Base-by-base conservation (phyloP, 2,113 vertebrate genomes). In the Helogale parvula region DNA sequence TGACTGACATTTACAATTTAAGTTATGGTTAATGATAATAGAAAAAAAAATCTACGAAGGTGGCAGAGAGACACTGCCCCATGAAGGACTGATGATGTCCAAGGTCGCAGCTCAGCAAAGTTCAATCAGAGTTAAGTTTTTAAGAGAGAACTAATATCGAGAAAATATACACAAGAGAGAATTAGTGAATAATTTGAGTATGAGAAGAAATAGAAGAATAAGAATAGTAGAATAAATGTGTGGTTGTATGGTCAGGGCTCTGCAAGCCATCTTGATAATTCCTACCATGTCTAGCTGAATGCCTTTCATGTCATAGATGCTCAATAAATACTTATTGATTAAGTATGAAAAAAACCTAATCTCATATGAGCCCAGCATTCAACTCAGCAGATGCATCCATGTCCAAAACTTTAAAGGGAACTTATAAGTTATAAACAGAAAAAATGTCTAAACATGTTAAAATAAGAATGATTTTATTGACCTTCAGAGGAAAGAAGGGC, bases 381-480 rank as follows among this genome's bases (percentile, higher is more conserved):
- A 33, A 76, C 50, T 90, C 21, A 71, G 65, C 41, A 84, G 63
- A 31, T 68, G 33, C 0, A 2, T 7, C 52, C 17, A 84, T 63
- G 38, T 88, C 57, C 76, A 47, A 29, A 96, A 16, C 19, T 63
- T 33, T 86, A 86, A 92, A 65, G 35, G 47, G 14, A 45, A 83
- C 9, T 66, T 81, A 25, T 17, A 60, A 84, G 33, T 77, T 57
- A 7, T 84, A 96, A 97, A 52, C 3, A 29, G 52, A 65, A 89
- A 77, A 72, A 57, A 76, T 33, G 91, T 85, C 63, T 96, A 89
- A 92, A 57, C 8, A 80, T 50, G 25, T 88, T 63, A 79, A 92
- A 57, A 84, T 77, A 82, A 76, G 41, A 84, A 83, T 68, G 65
- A 60, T 86, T 90, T 94, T 94, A 31, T 94, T 57, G 91, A 86